Base-by-base conservation (phyloP, 2,113 vertebrate species). In the Holacanthus passer region DNA sequence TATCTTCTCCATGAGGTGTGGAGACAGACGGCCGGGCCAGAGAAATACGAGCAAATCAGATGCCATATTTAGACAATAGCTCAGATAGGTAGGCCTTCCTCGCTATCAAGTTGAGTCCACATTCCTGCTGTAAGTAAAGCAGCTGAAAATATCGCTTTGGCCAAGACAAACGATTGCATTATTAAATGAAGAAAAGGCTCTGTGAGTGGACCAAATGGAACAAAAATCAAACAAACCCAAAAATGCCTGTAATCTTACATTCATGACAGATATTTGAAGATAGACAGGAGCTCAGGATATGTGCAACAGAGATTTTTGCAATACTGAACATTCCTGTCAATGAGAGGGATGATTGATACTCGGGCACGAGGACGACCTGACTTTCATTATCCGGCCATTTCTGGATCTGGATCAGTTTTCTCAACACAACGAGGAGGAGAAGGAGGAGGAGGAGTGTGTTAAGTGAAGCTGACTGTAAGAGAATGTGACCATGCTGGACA, bases 261-360 rank as follows among this genome's bases (percentile, higher is more conserved):
- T 63, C 60, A 43, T 35, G 72, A 70, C 72, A 62, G 32, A 63
- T 24, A 63, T 58, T 64, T 68, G 65, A n/a, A 53, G 41, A 77
- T 22, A 71, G 17, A 19, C 22, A 12, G 24, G 37, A 74, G 67
- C 66, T 79, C 29, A 20, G 52, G 45, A 74, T 60, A 20, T 64
- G 76, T 9, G 41, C 48, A 76, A 58, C 32, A 0, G 27, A 77
- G 71, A 90, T 86, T 76, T 75, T 77, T 89, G 79, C 66, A 78
- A 89, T 82, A 47, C 60, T 86, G 52, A 87, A 90, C 90, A 91
- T 90, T 90, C 90, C 84, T 72, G 27, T 70, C 58, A 41, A 70
- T 66, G 62, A 77, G 41, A 71, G 24, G 65, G 20, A 56, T 56
- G 84, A 85, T 66, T 65, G 74, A 83, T 84, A 73, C 41, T 37